phyloP scores from a whole-genome alignment of 2,113 vertebrate genomes.

The Oenanthe oenanthe region DNA sequence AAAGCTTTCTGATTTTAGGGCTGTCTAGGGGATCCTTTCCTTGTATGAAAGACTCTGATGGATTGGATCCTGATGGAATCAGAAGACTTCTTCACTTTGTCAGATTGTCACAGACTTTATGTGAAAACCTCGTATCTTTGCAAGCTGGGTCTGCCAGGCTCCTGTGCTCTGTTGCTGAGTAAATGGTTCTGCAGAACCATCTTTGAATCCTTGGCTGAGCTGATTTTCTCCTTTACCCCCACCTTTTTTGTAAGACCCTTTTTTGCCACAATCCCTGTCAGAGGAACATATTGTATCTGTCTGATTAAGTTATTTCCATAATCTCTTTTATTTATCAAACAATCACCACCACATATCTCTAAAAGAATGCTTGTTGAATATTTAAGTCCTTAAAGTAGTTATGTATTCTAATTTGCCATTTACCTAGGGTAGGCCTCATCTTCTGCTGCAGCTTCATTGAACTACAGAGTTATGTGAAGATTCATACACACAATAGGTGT shows the following conservation, averaged over 20 bases:
- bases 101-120: not conserved
- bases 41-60: not conserved
- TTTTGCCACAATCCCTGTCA: not conserved
- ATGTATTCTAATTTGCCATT: not conserved
- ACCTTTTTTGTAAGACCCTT: not conserved
- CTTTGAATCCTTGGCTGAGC: not conserved
- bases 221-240: not conserved
- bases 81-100: not conserved
- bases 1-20: not conserved
- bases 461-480: constrained; percentile 10
- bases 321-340: not conserved
- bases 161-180: not conserved
- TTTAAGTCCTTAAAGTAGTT: not conserved
- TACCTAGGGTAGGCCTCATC: not conserved
- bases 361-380: not conserved
- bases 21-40: not conserved
- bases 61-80: not conserved
- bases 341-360: not conserved
- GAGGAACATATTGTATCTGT: not conserved
- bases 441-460: not conserved
- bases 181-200: not conserved
- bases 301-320: not conserved
- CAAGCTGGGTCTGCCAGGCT: not conserved
- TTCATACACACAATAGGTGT: constrained; percentile 36
- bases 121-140: not conserved